These are phyloP conservation scores for Ammodytes marinus DNA, from an alignment of 2,113 vertebrate genomes.

Conservation along the genomic window DNA sequence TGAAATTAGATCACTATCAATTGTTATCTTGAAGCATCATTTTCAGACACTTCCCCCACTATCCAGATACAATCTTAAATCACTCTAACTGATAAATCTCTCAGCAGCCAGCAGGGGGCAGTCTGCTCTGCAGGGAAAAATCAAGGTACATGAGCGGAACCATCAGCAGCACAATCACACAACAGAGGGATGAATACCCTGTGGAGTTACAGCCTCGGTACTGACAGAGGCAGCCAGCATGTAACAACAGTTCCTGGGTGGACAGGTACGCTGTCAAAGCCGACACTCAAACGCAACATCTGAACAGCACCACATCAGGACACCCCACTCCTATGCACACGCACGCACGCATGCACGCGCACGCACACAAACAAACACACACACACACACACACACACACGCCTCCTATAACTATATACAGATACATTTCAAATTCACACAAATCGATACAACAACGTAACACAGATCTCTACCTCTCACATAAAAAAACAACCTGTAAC, in stretches of 20 bases:
- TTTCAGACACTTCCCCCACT: constrained; percentile 8
- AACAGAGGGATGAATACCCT: constrained; percentile 48
- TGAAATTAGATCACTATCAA: background rate
- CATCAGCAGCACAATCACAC: constrained; percentile 26
- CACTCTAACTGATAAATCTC: background rate
- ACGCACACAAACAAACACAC: constrained; percentile 21
- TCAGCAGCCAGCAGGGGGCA: constrained; percentile 51
- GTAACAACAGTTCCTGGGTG: constrained; percentile 66
- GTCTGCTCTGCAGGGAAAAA: constrained; percentile 28
- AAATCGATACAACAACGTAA: constrained; percentile 4
- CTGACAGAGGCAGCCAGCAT: constrained; percentile 74
- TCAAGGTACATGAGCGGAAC: constrained; percentile 4
- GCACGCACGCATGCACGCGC: no score
- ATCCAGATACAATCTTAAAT: constrained; percentile 17
- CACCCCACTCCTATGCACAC: background rate
- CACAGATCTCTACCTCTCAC: background rate
- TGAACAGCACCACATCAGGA: constrained; percentile 35
- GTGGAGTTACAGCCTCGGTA: constrained; percentile 55
- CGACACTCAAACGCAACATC: constrained; percentile 25
- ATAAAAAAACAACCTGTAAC: constrained; percentile 27
- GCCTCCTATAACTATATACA: no score
- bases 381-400: background rate
- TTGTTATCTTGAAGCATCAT: background rate
- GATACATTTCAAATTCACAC: background rate
- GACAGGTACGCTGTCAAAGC: constrained; percentile 61